Evolutionary conservation across 2,797 vertebrate genomes (phyloP), one percentile per base, ranked within the genome.

Genomic region (Aselliscus stoliczkanus): DNA sequence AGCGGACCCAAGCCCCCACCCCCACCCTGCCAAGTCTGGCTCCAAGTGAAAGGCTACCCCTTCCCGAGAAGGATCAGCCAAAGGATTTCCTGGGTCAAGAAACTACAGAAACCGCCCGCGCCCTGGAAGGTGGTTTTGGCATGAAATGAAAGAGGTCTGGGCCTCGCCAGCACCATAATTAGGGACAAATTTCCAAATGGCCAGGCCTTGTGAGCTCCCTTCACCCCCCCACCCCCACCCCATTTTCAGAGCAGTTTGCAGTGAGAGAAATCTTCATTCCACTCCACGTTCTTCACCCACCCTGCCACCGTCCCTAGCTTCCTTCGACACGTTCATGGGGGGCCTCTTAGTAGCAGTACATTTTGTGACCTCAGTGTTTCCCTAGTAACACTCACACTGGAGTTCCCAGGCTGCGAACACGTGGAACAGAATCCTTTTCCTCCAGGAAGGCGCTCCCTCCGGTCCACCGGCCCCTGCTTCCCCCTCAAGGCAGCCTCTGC

Each of bases 161-260:
- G 88, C 95, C 80, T 93, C 88, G 87, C 85, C 75, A 94, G 88
- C 95, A 93, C 97, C 97, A 86, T 97, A 97, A 97, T 96, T 96
- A 96, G 96, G 96, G 96, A 97, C 97, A 97, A 97, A 97, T 96
- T 97, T 96, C 94, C 96, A 95, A 96, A 96, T 88, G 95, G 96
- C 96, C 93, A 58, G 94, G 42, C 92, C 97, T 92, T 84, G 96
- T 96, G 96, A 97, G 88, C 96, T 70, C 80, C 90, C 96, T 96
- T 95, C 88, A 88, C 47, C 60, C 93, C 79, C n/a, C 70, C 85
- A 90, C 93, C 79, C 6, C 86, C 62, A 37, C 12, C 84, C 44
- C 65, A n/a, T 7, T 39, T 75, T 37, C 88, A 47, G 39, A 87
- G 80, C 42, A 82, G 79, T 84, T 42, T 76, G 77, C 69, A 62